Base-by-base conservation (phyloP, 2,113 vertebrate genomes). In the Eleginops maclovinus region DNA sequence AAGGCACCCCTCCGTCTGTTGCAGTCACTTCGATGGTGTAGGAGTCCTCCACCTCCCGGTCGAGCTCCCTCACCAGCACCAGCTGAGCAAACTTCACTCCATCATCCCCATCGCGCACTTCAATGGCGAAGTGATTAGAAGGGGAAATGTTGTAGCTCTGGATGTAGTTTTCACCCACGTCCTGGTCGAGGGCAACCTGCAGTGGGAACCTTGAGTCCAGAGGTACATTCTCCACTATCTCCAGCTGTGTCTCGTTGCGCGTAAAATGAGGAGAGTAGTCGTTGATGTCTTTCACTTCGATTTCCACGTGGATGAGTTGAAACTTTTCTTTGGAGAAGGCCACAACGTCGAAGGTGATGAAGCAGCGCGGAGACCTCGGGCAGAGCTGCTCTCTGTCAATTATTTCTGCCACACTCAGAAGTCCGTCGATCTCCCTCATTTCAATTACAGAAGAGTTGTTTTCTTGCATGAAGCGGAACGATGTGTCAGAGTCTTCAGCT, bases 271-370 rank as follows among this genome's bases (percentile, higher is more conserved):
- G 93, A 2, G 89, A 64, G 72, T 94, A 91, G 59, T 95, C 95
- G 67, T 95, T 96, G 41, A 95, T 91, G 79, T 94, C 93, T 63
- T 71, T 85, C 9, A 93, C 93, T 73, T 95, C 93, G 17, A 95
- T 89, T 86, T 95, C 95, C 4, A 95, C 94, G 58, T 95, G 95
- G 59, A 95, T 92, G 17, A 95, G 91, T 15, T 95, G 93, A 56
- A 94, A 95, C 89, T 94, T 94, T 56, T 94, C 95, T 21, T 83
- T 84, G 16, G 93, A 93, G 69, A 93, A 90, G 62, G 91, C 93
- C 60, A 95, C 94, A 13, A 93, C 82, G 84, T 95, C 93, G 65
- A 95, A 95, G 59, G 90, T 58, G 62, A 95, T 62, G 66, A 94
- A 78, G 69, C 94, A 95, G 21, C 89, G 91, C 0, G 88, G 91